Base-by-base conservation (phyloP, 2,797 vertebrate species). In the Echeneis naucrates region DNA sequence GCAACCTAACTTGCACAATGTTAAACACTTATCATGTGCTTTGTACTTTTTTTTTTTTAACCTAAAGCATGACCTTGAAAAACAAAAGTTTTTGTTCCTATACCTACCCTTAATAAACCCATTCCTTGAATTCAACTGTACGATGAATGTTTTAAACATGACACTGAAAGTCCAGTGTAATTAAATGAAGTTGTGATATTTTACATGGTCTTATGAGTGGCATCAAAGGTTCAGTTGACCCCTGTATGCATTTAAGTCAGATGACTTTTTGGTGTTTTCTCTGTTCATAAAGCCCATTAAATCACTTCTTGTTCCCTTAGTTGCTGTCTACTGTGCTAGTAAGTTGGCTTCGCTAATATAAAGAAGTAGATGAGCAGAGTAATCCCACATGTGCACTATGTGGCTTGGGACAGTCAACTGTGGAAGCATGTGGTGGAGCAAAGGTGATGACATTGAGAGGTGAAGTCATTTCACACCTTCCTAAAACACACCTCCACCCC, bases 381-480 rank as follows among this genome's bases (percentile, higher is more conserved):
- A 81, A 37, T 37, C 67, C 51, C 54, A 71, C 44, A 61, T 73
- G 66, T 64, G 68, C 30, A 21, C 50, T 24, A 56, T 89, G 89
- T 72, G 90, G 87, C 83, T 92, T 89, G 60, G 73, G 68, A 86
- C 54, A 76, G 76, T 68, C 75, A 68, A 78, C 71, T 69, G 78
- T 80, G 88, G 68, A 80, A 83, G 75, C 53, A 61, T 85, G 80
- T 19, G 81, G 83, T 80, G 51, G 70, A 66, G 80, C 75, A 80
- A 75, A 88, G 85, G 77, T 91, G 89, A 87, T 53, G 65, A 80
- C 72, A 89, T 83, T 78, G 77, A 87, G 62, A 68, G 77, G 78
- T 79, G 48, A 70, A 83, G 84, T 88, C 87, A 92, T 88, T 81
- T 88, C 82, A 75, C 88, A 88, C 87, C 77, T 91, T 89, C 84